Base-by-base conservation (phyloP, 2,888 invertebrate species). In the Balanococcus diminutus region DNA sequence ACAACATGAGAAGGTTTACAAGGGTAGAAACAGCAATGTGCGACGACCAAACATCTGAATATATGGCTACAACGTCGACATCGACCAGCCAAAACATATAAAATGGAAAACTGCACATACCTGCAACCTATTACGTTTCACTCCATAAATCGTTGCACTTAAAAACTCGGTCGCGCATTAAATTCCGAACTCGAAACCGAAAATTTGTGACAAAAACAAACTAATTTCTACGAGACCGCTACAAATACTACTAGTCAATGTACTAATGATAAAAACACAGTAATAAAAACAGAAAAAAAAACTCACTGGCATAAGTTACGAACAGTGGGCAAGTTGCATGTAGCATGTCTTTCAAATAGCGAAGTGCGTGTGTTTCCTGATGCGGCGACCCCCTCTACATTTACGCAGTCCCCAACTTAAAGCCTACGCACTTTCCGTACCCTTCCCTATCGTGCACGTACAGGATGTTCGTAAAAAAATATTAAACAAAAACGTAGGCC, bases 311-410 rank as follows among this genome's bases (percentile, higher is more conserved):
- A 42, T 84, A 84, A 32, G 84, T 84, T 83, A 72, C 84, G 42
- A 84, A 84, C 42, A 32, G 72, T 72, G 36, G 84, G 84, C 67
- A 84, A 61, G 83, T 83, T 83, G 83, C 83, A 83, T 83, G 84
- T 61, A 84, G 84, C 84, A 61, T 84, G 84, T 84, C 84, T 84
- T 39, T 84, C 84, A 36, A 84, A 61, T 84, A 84, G 39, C 84
- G 84, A 84, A 84, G 84, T 84, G 84, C 84, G 84, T 84, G 84
- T 84, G 84, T 84, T 84, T 84, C 84, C 84, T 72, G 84, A 84
- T 84, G 84, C 84, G 67, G 39, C 75, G 75, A 79, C 75, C 84
- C 84, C 84, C 84, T 67, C 84, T 67, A 67, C 84, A 84, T 84
- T 84, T 42, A 84, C 84, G 84, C 84, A 84, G 67, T 67, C 84